A percentile compares a stretch with the other conserved stretches of the same genome.
These are phyloP conservation scores for Electrona antarctica DNA, from an alignment of 2,113 vertebrate genomes.

Conservation along the genomic window DNA sequence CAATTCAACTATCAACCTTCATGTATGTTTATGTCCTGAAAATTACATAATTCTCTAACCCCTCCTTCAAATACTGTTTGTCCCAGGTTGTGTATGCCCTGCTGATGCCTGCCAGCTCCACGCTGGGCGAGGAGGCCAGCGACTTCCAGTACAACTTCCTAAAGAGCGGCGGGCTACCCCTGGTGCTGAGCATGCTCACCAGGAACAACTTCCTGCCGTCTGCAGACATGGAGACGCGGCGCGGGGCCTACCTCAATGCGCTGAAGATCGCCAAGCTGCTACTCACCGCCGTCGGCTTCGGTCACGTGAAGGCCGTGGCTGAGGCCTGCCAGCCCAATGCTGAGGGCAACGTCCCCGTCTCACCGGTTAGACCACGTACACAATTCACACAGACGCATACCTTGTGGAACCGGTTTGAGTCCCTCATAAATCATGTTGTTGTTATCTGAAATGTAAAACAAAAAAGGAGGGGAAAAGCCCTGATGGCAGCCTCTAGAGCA, in stretches of 20 bases:
- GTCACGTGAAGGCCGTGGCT: slow-evolving; percentile 95
- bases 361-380: slow-evolving; percentile 82
- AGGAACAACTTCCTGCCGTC: slow-evolving; percentile 99
- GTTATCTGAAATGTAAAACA: no score
- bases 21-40: background rate
- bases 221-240: slow-evolving; percentile 97
- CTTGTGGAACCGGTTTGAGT: slow-evolving; percentile 16
- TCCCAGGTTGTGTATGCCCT: slow-evolving; percentile 96
- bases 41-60: background rate
- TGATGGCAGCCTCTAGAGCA: no score
- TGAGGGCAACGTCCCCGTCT: slow-evolving; percentile 91
- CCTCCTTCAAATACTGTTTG: background rate
- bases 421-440: background rate
- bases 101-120: slow-evolving; percentile 98
- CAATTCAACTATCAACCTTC: no score
- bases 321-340: slow-evolving; percentile 95
- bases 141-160: slow-evolving; percentile 99
- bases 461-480: no score
- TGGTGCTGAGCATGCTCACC: slow-evolving; percentile 97
- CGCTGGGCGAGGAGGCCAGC: slow-evolving; percentile 94
- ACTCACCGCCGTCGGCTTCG: slow-evolving; percentile 96
- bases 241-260: slow-evolving; percentile 96
- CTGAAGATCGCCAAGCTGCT: slow-evolving; percentile 98
- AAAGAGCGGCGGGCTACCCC: slow-evolving; percentile 94
- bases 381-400: slow-evolving; percentile 4